Conservation (phyloP, 2,888 invertebrate genomes). For the Thymelicus lineola region DNA sequence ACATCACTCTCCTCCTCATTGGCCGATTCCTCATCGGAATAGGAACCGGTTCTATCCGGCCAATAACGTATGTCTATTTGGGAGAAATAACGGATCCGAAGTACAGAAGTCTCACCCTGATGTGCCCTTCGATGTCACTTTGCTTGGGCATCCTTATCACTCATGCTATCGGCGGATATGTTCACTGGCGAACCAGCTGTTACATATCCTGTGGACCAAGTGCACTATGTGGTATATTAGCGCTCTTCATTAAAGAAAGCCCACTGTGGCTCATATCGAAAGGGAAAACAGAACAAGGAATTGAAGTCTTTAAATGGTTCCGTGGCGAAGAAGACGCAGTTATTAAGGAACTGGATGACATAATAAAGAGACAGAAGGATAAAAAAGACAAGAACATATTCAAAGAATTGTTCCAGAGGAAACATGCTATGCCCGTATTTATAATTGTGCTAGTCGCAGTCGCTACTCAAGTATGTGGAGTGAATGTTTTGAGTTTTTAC, state of each 20-base stretch:
- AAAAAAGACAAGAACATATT: slow-evolving; percentile 43
- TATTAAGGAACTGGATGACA: slow-evolving; percentile 53
- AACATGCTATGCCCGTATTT: slow-evolving; percentile 55
- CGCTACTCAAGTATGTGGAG: slow-evolving; percentile 57
- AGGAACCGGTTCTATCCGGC: slow-evolving; percentile 54
- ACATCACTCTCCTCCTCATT: slow-evolving; percentile 51
- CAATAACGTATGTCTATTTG: slow-evolving; percentile 57
- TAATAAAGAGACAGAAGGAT: slow-evolving; percentile 51
- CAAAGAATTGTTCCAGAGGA: slow-evolving; percentile 46
- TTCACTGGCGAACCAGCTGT: slow-evolving; percentile 55
- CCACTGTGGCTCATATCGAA: slow-evolving; percentile 63
- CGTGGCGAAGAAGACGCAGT: slow-evolving; percentile 55
- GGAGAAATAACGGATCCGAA: slow-evolving; percentile 62
- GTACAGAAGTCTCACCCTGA: slow-evolving; percentile 54
- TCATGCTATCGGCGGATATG: slow-evolving; percentile 54
- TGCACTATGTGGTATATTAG: slow-evolving; percentile 48
- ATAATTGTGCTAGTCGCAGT: slow-evolving; percentile 53
- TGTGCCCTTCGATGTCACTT: slow-evolving; percentile 51
- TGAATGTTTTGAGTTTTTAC: slow-evolving; percentile 60
- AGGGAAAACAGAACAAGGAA: slow-evolving; percentile 55
- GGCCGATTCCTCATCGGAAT: slow-evolving; percentile 60
- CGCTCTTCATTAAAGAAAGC: slow-evolving; percentile 60
- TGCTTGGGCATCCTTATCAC: slow-evolving; percentile 54
- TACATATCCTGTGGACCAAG: slow-evolving; percentile 53
- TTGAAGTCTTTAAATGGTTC: slow-evolving; percentile 53